Base-by-base conservation (phyloP, 2,888 invertebrate species). In the Papilio demoleus region DNA sequence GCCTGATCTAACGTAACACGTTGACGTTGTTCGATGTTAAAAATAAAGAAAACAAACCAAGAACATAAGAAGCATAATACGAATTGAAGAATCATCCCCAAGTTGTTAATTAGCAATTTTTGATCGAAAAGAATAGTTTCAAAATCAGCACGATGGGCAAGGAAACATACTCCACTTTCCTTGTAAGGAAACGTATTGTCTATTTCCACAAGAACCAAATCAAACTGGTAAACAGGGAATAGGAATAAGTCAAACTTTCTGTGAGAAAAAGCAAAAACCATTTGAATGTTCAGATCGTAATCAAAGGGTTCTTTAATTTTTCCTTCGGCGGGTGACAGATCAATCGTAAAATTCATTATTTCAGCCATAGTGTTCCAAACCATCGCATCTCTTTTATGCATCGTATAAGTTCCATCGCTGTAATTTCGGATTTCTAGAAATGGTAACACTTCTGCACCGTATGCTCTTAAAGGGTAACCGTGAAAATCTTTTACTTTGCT, bases 161-260 rank as follows among this genome's bases (percentile, higher is more conserved):
- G 65, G 56, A 91, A 80, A 70, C 92, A 92, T 4, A 89, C 84
- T 14, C 92, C 92, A 60, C 92, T 92, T 1, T 85, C 90, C 73
- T 80, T 85, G 58, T 77, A 80, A 0, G 89, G 81, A 67, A 86
- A 79, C 1, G 86, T 84, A 47, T 82, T 78, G 75, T 92, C 92
- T 24, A 88, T 31, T 27, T 88, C 82, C 0, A 88, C 77, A 19
- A 92, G 74, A 22, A 88, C 75, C 1, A 89, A 71, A 73, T 91
- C 89, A 63, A 90, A 87, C 70, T 84, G 85, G 70, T 91, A 92
- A 31, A 92, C 77, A 0, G 92, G 92, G 34, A 79, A 77, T 1
- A 91, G 72, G 45, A 84, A 79, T 27, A 91, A 70, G 70, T 92
- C 92, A 14, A 77, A 86, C 72, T 84, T 86, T 73, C 92, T 81